Evolutionary conservation across 2,888 invertebrate species (phyloP), one percentile per base, ranked within the genome.

Genomic region (Sinelater perroti): DNA sequence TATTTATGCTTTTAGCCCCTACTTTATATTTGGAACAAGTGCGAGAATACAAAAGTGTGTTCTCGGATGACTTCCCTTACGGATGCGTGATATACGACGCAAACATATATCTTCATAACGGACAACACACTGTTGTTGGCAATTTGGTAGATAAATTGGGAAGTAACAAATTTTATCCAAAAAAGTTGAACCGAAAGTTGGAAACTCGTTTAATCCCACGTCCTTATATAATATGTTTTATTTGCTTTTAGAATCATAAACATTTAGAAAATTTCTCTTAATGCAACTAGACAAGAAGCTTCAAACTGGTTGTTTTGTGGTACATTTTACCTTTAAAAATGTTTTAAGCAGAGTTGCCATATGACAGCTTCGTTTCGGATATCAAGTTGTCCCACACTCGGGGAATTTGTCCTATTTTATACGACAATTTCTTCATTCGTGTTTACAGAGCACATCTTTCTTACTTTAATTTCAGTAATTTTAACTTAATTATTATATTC

Each of bases 41-140:
- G 40, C 28, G 6, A 17, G 24, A 44, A 40, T 28, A 16, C 28
- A 24, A 10, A 2, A 24, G 24, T 24, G 24, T 10, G 40, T 30
- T 51, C 33, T 38, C 42, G 21, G 28, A 51, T 30, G 30, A 31
- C 42, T 51, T 42, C 16, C 16, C 7, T 14, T 33, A 16, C 18
- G 36, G 10, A 50, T 36, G 31, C 18, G 38, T 13, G 38, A 40
- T 28, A 50, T 52, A 42, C 40, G 42, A 52, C 44, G 42, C 42
- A 42, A 42, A 28, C 36, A 38, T 50, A 50, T 38, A 38, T 50
- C 50, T 50, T 50, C 50, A 50, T 50, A 47, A 38, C 50, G 36
- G 50, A 50, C 49, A 49, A 28, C 17, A n/a, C 17, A 20, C 24
- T 26, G 28, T 49, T 44, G 28, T 35, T 50, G 50, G 18, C 50